Evolutionary conservation across 2,113 vertebrate species (phyloP).

Genomic region (Meles meles): DNA sequence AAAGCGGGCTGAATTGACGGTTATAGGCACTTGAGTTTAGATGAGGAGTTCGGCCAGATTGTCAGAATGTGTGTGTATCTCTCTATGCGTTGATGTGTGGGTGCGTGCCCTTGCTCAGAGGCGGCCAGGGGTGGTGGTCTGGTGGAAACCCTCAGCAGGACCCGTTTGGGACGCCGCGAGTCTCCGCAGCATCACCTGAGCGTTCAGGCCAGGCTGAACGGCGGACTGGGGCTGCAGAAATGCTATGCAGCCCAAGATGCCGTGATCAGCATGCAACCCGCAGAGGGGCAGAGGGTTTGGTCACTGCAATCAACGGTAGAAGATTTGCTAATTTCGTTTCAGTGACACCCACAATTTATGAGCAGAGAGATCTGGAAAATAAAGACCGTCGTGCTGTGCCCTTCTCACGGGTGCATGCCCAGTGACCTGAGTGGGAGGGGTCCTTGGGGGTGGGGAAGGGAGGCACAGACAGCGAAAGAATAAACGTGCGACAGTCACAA

Average conservation of each 20-base stretch:
- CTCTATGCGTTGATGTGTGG: neutral
- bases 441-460: conserved; percentile 21
- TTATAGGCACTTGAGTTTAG: conserved; percentile 44
- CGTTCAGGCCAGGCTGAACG: neutral
- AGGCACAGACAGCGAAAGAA: conserved; percentile 67
- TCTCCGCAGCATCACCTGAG: conserved; percentile 37
- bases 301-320: neutral
- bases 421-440: conserved; percentile 35
- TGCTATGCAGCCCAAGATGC: neutral
- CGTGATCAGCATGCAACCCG: neutral
- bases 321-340: conserved; percentile 50
- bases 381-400: neutral
- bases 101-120: neutral
- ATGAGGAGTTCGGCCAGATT: conserved; percentile 34
- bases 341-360: conserved; percentile 53
- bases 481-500: conserved; percentile 67
- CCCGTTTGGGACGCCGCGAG: conserved; percentile 45
- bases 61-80: neutral
- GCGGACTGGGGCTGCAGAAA: neutral
- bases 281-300: conserved; percentile 18
- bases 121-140: neutral
- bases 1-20: conserved; percentile 58
- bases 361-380: conserved; percentile 54
- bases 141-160: neutral
- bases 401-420: conserved; percentile 7